Percentiles rank a stretch among this genome's conserved stretches.
These are phyloP conservation scores for Pituophis catenifer DNA, from an alignment of 2,113 vertebrate species.

Conservation along the genomic window DNA sequence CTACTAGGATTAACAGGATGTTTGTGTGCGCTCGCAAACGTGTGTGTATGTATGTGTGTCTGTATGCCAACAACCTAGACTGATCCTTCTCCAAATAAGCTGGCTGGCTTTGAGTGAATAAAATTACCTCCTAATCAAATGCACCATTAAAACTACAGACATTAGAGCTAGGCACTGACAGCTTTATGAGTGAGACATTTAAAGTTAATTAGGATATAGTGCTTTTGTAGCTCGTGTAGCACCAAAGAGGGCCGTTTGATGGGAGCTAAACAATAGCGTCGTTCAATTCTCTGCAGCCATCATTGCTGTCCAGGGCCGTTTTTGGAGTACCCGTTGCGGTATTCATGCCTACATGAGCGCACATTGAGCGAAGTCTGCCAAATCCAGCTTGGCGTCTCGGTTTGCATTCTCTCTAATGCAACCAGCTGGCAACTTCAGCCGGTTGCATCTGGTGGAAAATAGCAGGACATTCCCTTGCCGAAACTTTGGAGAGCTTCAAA, in stretches of 20 bases:
- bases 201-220: conserved; percentile 60
- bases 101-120: conserved; percentile 44
- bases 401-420: conserved; percentile 7
- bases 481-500: conserved; percentile 9
- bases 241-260: conserved; percentile 28
- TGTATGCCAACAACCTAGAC: conserved; percentile 1
- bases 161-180: conserved; percentile 53
- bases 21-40: neutral
- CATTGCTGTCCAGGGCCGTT: neutral
- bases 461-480: neutral
- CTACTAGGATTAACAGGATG: neutral
- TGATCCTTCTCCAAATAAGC: conserved; percentile 36
- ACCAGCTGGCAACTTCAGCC: conserved; percentile 20
- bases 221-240: conserved; percentile 43
- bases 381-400: neutral
- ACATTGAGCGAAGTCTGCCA: neutral
- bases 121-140: conserved; percentile 65
- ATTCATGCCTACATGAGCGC: neutral
- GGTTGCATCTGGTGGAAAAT: conserved; percentile 5
- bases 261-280: conserved; percentile 41
- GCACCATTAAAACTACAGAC: conserved; percentile 64
- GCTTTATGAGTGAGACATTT: conserved; percentile 60
- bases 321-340: neutral
- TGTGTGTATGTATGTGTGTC: neutral
- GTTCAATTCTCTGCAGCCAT: neutral